phyloP scores from a whole-genome alignment of 2,888 invertebrate species.

The Xestia xanthographa region DNA sequence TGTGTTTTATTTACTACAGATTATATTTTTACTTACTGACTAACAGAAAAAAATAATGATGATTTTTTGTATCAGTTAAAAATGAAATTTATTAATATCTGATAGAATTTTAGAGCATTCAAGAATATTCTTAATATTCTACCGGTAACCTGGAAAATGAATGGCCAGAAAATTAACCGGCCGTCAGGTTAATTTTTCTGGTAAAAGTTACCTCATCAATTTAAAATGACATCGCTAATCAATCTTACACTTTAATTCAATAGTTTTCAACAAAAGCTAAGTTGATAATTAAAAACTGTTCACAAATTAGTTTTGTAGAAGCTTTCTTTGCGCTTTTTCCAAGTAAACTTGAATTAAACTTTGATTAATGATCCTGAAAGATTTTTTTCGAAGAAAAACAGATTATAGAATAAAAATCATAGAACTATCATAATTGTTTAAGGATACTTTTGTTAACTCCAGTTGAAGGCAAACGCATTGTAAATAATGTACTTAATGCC shows the following conservation, averaged over 20 bases:
- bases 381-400: background rate
- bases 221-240: conserved; percentile 1
- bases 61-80: background rate
- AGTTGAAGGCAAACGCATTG: conserved; percentile 16
- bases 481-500: conserved; percentile 34
- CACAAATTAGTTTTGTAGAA: conserved; percentile 1
- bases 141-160: background rate
- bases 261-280: conserved; percentile 17
- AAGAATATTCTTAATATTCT: background rate
- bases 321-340: background rate
- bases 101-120: background rate
- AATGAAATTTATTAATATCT: background rate
- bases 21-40: no score
- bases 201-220: background rate
- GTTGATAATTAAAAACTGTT: background rate
- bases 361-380: conserved; percentile 3
- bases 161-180: background rate
- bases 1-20: no score
- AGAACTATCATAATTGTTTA: conserved; percentile 16
- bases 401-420: background rate
- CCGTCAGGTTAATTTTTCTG: background rate
- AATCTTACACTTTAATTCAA: background rate
- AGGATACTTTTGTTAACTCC: conserved; percentile 39
- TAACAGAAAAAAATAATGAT: no score
- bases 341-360: background rate